phyloP scores from a whole-genome alignment of 2,888 invertebrate genomes.

The Oscheius sp. region DNA sequence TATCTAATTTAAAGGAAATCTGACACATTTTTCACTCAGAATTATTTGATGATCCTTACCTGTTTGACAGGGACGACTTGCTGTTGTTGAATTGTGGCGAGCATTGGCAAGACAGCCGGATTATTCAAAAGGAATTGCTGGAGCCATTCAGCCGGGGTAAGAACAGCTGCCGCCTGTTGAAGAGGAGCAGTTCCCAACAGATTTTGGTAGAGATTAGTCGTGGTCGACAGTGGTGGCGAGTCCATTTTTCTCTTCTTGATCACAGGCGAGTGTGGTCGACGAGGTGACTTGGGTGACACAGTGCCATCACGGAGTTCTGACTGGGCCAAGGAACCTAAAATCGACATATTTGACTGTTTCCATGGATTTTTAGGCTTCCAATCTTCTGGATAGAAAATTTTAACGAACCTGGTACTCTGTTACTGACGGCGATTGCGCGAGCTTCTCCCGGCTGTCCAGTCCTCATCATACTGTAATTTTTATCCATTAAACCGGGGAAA shows the following conservation, averaged over 20 bases:
- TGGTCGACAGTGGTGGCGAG: background rate
- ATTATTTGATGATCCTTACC: background rate
- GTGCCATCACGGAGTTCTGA: constrained; percentile 43
- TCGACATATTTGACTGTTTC: no score
- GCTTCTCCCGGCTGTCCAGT: constrained; percentile 50
- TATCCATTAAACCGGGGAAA: background rate
- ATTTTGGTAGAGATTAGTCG: background rate
- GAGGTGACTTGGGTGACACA: background rate
- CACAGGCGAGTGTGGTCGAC: background rate
- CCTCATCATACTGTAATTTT: constrained; percentile 45
- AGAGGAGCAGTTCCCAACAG: background rate
- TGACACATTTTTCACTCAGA: no score
- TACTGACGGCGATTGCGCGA: constrained; percentile 51
- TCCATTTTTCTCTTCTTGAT: constrained; percentile 23
- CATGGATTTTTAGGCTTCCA: constrained; percentile 26
- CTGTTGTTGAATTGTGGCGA: background rate
- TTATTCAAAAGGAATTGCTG: constrained; percentile 40
- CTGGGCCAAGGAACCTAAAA: constrained; percentile 45
- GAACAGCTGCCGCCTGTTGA: background rate
- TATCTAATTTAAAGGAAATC: background rate
- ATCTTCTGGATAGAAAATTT: background rate
- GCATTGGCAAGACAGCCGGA: constrained; percentile 37
- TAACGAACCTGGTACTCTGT: constrained; percentile 44
- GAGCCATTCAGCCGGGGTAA: constrained; percentile 13
- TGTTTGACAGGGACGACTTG: constrained; percentile 24